Evolutionary conservation across 2,888 invertebrate species (phyloP).

Genomic region (Macrosiphum euphorbiae): DNA sequence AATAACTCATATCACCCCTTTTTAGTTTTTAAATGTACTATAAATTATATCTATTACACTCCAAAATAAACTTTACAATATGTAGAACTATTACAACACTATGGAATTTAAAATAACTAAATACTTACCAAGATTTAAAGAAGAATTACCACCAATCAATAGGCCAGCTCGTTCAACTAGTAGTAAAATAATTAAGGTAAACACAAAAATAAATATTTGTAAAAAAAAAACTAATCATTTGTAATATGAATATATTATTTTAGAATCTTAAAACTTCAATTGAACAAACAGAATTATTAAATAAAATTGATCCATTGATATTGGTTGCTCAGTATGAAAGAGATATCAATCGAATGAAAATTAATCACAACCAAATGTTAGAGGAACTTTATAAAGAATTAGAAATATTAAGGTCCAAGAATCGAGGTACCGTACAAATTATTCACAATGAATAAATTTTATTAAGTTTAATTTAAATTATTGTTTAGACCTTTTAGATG

Average conservation of each 20-base stretch:
- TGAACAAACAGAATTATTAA: slow-evolving; percentile 27
- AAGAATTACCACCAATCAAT: slow-evolving; percentile 61
- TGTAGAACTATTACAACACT: slow-evolving; percentile 11
- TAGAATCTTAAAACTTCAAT: slow-evolving; percentile 14
- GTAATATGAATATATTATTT: neutral
- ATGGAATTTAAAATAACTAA: slow-evolving; percentile 55
- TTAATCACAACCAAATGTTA: slow-evolving; percentile 54
- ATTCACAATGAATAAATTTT: neutral
- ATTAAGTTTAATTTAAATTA: neutral
- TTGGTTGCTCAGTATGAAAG: slow-evolving; percentile 61
- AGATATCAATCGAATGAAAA: slow-evolving; percentile 53
- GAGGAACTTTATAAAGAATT: slow-evolving; percentile 50
- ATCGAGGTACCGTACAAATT: slow-evolving; percentile 39
- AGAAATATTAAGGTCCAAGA: slow-evolving; percentile 51
- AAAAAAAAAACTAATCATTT: neutral
- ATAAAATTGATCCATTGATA: slow-evolving; percentile 59
- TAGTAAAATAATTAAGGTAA: slow-evolving; percentile 50
- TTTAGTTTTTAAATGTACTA: slow-evolving; percentile 36
- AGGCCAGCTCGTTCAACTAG: slow-evolving; percentile 32
- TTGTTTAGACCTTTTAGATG: slow-evolving; percentile 58
- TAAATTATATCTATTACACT: slow-evolving; percentile 13
- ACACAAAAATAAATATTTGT: neutral
- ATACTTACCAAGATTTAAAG: slow-evolving; percentile 35
- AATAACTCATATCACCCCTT: slow-evolving; percentile 58
- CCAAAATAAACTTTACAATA: neutral